A percentile compares a stretch with the other conserved stretches of the same genome.
Conservation (phyloP, 2,113 vertebrate genomes). For the Halcyon malimbica region DNA sequence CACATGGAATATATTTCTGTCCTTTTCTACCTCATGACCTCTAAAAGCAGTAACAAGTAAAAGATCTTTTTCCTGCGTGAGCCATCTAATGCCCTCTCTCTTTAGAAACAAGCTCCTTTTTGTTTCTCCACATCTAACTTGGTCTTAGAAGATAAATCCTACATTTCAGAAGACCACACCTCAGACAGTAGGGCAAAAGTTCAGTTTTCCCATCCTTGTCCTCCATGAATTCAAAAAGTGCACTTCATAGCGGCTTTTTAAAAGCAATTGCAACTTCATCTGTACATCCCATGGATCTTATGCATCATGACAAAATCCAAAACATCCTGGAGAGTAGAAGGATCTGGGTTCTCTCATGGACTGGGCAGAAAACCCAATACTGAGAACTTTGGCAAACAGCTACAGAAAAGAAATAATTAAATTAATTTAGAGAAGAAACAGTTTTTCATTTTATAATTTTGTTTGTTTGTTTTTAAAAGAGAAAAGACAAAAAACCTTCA, state of each 20-base stretch:
- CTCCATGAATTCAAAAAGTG: background rate
- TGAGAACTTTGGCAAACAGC: background rate
- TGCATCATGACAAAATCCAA: accelerated
- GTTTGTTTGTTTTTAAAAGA: background rate
- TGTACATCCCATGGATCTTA: background rate
- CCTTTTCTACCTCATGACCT: background rate
- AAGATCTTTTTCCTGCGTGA: background rate
- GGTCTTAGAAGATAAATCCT: background rate
- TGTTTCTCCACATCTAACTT: background rate
- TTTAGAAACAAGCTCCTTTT: background rate
- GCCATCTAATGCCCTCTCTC: background rate
- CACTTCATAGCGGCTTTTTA: background rate
- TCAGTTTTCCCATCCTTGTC: background rate
- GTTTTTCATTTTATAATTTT: background rate
- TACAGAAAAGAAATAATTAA: background rate
- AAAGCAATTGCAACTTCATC: background rate
- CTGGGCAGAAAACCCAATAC: background rate
- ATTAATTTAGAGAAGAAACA: background rate
- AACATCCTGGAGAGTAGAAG: background rate
- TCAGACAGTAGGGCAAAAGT: background rate
- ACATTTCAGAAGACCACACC: background rate
- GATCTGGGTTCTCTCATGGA: background rate
- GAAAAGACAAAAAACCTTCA: background rate
- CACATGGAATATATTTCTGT: background rate
- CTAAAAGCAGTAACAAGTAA: background rate